phyloP scores from a whole-genome alignment of 2,797 vertebrate species.

The Malacoctenus gilli region DNA sequence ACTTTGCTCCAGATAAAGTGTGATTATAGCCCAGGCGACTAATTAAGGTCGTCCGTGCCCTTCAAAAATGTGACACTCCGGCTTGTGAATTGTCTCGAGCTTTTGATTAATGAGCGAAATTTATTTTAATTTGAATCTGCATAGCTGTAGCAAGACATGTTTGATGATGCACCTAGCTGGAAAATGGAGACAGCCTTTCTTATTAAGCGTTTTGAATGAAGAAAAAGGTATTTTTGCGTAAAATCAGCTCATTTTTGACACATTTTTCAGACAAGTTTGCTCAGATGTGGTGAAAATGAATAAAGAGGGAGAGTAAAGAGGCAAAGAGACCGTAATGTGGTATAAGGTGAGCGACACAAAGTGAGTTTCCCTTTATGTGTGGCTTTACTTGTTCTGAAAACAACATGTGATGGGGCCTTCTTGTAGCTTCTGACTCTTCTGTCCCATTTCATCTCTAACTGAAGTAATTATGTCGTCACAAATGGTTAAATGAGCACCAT shows the following conservation, averaged over 20 bases:
- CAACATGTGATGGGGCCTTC: slow-evolving; percentile 9
- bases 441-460: slow-evolving; percentile 48
- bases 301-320: too few relatives aligned
- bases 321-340: too few relatives aligned
- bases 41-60: slow-evolving; percentile 34
- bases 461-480: slow-evolving; percentile 53
- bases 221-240: too few relatives aligned
- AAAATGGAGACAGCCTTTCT: not conserved
- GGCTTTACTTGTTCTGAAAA: slow-evolving; percentile 7
- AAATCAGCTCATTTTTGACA: not conserved
- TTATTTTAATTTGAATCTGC: slow-evolving; percentile 24
- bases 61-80: slow-evolving; percentile 25
- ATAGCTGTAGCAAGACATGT: not conserved
- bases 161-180: slow-evolving; percentile 9
- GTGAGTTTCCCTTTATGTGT: not conserved
- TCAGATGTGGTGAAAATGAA: too few relatives aligned
- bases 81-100: slow-evolving; percentile 23
- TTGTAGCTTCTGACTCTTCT: slow-evolving; percentile 24
- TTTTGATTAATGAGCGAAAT: slow-evolving; percentile 37
- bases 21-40: slow-evolving; percentile 30
- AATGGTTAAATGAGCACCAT: slow-evolving; percentile 58
- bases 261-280: not conserved
- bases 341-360: too few relatives aligned
- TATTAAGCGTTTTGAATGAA: slow-evolving; percentile 3
- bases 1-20: slow-evolving; percentile 36